A percentile compares a stretch with the other conserved stretches of the same genome.
These are phyloP conservation scores for Beris chalybata DNA, from an alignment of 2,888 invertebrate genomes.

Conservation along the genomic window DNA sequence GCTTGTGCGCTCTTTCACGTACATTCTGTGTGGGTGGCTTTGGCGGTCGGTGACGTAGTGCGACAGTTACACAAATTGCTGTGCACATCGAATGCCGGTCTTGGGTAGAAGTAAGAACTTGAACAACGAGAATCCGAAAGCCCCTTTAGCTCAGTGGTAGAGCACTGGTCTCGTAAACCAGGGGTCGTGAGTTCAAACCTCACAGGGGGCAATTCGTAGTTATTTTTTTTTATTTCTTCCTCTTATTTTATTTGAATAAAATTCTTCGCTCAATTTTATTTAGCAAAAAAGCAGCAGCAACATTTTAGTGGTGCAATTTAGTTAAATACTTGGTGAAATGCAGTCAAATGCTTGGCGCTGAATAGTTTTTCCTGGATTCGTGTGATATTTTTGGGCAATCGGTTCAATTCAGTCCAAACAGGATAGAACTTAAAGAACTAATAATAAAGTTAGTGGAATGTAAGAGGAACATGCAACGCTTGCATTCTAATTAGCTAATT, in stretches of 20 bases:
- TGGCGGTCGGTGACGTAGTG: neutral
- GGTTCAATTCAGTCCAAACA: no score
- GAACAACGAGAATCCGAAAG: constrained; percentile 34
- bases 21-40: neutral
- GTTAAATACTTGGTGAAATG: no score
- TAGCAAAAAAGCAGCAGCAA: no score
- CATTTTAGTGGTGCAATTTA: no score
- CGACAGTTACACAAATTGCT: neutral
- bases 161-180: constrained; percentile 47
- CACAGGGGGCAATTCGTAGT: constrained; percentile 42
- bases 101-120: constrained; percentile 27
- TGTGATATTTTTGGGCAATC: no score
- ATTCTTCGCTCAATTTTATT: neutral
- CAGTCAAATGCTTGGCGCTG: no score
- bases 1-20: neutral
- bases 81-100: neutral
- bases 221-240: constrained; percentile 36
- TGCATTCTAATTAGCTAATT: no score
- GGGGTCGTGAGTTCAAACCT: constrained; percentile 46
- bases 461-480: no score
- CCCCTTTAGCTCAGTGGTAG: constrained; percentile 46
- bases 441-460: no score
- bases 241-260: constrained; percentile 24
- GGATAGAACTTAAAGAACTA: no score
- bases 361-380: no score